phyloP scores from a whole-genome alignment of 2,113 vertebrate species.

The Odocoileus virginianus region DNA sequence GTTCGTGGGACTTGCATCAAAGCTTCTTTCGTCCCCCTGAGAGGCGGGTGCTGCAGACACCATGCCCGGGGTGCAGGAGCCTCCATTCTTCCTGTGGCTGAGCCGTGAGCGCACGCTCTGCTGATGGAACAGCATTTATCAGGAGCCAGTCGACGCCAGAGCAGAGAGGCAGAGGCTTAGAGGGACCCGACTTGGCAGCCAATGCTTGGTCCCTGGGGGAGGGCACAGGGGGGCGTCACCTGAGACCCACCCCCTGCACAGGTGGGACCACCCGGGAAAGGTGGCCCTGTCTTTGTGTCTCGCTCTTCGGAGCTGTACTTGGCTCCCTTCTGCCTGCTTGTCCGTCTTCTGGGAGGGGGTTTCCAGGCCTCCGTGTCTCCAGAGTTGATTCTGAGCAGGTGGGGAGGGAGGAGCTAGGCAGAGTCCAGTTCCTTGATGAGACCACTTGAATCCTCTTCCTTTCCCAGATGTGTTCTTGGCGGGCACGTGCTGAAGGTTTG shows the following conservation, averaged over 20 bases:
- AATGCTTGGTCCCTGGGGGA: neutral
- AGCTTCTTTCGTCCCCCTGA: fast-evolving
- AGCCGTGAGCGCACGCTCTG: neutral
- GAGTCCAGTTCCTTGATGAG: neutral
- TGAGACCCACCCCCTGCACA: fast-evolving
- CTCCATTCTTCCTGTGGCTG: fast-evolving
- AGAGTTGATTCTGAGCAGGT: neutral
- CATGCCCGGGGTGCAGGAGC: fast-evolving
- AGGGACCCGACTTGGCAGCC: fast-evolving
- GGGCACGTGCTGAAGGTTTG: neutral
- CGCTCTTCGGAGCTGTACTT: neutral
- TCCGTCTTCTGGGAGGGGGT: neutral
- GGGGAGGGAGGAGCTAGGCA: neutral
- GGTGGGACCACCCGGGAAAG: neutral
- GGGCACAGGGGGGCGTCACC: neutral
- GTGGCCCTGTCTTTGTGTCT: no score
- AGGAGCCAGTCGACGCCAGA: no score
- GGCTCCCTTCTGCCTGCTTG: neutral
- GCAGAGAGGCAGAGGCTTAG: neutral
- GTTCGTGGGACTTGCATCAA: fast-evolving
- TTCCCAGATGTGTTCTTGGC: neutral
- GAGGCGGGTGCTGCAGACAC: fast-evolving
- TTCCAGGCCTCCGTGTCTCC: fast-evolving
- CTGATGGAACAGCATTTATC: neutral
- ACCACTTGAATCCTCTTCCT: no score